Evolutionary conservation across 1,140 invertebrate species (phyloP), one percentile per base, ranked within the genome.

Genomic region (Caenorhabditis inopinata): DNA sequence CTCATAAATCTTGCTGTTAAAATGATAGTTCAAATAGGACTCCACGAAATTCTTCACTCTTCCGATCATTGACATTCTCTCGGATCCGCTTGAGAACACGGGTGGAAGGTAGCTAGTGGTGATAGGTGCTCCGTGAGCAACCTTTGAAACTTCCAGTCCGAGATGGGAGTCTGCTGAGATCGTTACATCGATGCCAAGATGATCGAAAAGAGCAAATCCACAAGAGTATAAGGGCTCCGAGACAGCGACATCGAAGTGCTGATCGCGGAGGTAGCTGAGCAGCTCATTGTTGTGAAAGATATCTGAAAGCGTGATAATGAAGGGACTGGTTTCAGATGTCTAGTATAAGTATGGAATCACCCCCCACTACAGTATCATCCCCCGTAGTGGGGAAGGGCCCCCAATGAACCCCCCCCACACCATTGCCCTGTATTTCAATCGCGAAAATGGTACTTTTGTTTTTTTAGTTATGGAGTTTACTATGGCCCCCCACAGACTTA

Each of bases 111-210:
- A 68, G 58, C 58, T 68, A 38, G 58, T 68, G 11, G 58, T 38
- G n/a, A 68, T 68, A 25, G 58, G 38, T 42, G 58, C 58, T 68
- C 58, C 58, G n/a, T 68, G 58, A 38, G 58, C 58, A 68, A 68
- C 12, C 21, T 68, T 68, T 1, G 58, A 68, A 11, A 68, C 58
- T 68, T 68, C 58, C 0, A 68, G 32, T 21, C 58, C 58, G 1
- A 68, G n/a, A 68, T 68, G 58, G 9, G 58, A 68, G 32, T 68
- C 58, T 1, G 58, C 12, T 1, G 58, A 68, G 58, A 68, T 68
- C 7, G 58, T 38, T 18, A 18, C 38, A 2, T 68, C 58, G n/a
- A 68, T 68, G 35, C 58, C 58, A 21, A 68, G 58, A 38, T 68
- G 58, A 42, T 68, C 58, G 18, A 68, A 68, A 23, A 68, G 58